Evolutionary conservation across 1,140 invertebrate species (phyloP).

Genomic region (Asbolus verrucosus): DNA sequence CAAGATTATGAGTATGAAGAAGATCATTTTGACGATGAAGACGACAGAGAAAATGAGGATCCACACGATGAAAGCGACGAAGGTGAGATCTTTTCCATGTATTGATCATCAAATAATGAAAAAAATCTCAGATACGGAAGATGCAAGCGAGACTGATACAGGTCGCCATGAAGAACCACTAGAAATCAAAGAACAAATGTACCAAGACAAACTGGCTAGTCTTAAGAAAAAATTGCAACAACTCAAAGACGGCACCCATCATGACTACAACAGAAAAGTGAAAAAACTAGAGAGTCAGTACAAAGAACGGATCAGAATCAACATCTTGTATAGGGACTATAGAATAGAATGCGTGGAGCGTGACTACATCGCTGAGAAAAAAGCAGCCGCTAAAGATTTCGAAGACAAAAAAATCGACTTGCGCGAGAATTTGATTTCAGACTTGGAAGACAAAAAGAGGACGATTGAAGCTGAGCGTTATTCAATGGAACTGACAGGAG

Average conservation of each 20-base stretch:
- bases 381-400: constrained; percentile 89
- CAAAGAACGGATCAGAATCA: constrained; percentile 83
- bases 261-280: constrained; percentile 86
- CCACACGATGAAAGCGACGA: constrained; percentile 57
- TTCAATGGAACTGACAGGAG: constrained; percentile 86
- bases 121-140: constrained; percentile 78
- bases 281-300: constrained; percentile 86
- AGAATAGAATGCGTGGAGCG: constrained; percentile 87
- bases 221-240: constrained; percentile 92
- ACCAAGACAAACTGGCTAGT: constrained; percentile 91
- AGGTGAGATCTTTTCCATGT: constrained; percentile 40
- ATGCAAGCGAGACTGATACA: constrained; percentile 90
- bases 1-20: constrained; percentile 60
- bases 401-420: constrained; percentile 96
- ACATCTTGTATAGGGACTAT: constrained; percentile 86
- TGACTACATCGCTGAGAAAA: constrained; percentile 90
- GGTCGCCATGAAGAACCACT: constrained; percentile 83
- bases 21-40: constrained; percentile 54
- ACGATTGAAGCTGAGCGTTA: constrained; percentile 89
- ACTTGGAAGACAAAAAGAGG: constrained; percentile 93
- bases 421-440: constrained; percentile 88
- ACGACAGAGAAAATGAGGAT: constrained; percentile 56
- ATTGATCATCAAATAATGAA: background rate
- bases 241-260: constrained; percentile 86
- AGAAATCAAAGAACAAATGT: constrained; percentile 95